Conservation (phyloP, 1,140 invertebrate species). For the Temnothorax curvispinosus region DNA sequence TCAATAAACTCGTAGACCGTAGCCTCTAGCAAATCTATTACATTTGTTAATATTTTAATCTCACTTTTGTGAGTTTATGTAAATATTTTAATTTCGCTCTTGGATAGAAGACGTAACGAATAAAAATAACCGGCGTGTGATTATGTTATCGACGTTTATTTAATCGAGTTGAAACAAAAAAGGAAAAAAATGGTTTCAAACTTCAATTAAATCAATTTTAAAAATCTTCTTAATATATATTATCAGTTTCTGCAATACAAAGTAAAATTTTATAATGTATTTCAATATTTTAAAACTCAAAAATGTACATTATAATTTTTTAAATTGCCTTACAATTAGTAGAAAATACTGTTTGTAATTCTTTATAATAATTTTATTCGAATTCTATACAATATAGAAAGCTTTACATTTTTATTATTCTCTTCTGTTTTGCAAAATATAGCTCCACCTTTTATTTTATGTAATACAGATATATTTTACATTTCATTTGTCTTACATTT, state of each 20-base stretch:
- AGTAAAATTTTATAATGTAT: background rate
- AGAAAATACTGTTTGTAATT: background rate
- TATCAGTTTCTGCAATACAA: background rate
- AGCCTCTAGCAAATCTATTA: background rate
- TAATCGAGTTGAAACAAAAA: constrained; percentile 16
- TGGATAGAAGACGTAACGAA: background rate
- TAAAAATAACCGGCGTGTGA: constrained; percentile 40
- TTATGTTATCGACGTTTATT: constrained; percentile 57
- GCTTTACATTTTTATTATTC: background rate
- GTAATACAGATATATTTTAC: background rate
- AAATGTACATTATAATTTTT: background rate
- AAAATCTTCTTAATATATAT: background rate
- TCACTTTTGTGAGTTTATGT: background rate
- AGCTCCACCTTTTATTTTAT: background rate
- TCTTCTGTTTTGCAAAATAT: background rate
- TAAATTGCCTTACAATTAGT: background rate
- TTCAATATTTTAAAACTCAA: background rate
- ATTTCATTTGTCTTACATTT: too few species aligned
- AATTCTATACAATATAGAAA: background rate
- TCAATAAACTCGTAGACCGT: background rate
- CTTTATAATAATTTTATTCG: background rate
- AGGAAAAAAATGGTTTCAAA: background rate
- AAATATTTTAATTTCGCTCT: background rate
- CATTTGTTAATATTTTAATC: constrained; percentile 20
- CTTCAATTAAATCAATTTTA: background rate